Evolutionary conservation across 1,140 invertebrate species (phyloP), one percentile per base, ranked within the genome.

Genomic region (Trichoplusia ni): DNA sequence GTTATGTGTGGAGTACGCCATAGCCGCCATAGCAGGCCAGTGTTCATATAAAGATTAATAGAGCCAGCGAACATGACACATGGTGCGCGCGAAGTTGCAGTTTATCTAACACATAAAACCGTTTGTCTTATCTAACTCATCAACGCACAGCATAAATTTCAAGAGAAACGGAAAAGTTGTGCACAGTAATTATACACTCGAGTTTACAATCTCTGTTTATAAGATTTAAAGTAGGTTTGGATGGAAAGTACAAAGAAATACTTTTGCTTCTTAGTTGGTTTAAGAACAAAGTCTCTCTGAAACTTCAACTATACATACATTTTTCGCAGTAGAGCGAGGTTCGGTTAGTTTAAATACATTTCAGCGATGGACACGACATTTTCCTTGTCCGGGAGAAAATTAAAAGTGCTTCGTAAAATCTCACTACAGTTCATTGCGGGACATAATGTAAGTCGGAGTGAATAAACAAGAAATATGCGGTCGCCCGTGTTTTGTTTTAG

Each of bases 401-500:
- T 75, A 75, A 82, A 73, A 64, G 64, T 58, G 47, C 63, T 76
- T 63, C 56, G 59, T 66, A 71, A 75, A 77, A 81, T 75, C 74
- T 77, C 71, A 69, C 68, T 79, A 62, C 59, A 71, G 64, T 81
- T 79, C 77, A 76, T 81, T 80, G 71, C 67, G 64, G 35, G 29
- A 47, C 62, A 51, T 70, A 66, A 73, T 68, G 67, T 71, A 64
- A 64, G 58, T 66, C 44, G 64, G 38, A 71, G 60, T 71, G 68
- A 71, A 58, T 64, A 58, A 82, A 81, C 63, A 73, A 81, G 75
- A 82, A 82, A 84, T 82, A 84, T 81, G 81, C 81, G 79, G 75
- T 68, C 76, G 73, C 72, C 66, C 54, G 69, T 84, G 77, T 84
- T 82, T 82, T 82, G 79, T 81, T 84, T 82, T 73, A 81, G 73